These are phyloP conservation scores for Rotaria sp. DNA, from an alignment of 2,888 invertebrate species.

Conservation along the genomic window DNA sequence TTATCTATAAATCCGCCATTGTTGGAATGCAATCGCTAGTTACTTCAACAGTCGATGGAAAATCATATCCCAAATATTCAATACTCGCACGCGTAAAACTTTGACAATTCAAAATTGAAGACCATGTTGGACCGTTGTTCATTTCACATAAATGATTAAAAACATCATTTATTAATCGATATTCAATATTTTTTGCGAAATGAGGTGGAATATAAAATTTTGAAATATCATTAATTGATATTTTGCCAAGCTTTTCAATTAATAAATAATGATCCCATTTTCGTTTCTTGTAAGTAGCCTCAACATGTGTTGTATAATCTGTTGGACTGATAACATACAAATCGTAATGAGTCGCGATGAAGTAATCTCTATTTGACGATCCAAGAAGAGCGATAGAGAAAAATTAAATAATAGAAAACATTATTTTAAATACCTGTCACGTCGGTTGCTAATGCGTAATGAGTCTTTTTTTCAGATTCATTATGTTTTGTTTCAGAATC, in stretches of 20 bases:
- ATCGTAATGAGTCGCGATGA: neutral
- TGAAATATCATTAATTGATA: neutral
- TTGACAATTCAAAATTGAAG: neutral
- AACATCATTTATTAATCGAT: neutral
- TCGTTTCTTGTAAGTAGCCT: neutral
- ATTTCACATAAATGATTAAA: neutral
- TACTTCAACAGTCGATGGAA: neutral
- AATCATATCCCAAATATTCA: neutral
- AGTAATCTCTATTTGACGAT: neutral
- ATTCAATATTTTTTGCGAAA: neutral
- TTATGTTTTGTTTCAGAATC: neutral
- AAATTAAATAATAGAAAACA: neutral
- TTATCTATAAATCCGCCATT: neutral
- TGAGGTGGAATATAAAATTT: neutral
- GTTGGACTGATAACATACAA: neutral
- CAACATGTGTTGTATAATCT: neutral
- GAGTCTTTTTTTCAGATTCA: neutral
- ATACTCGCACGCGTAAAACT: neutral
- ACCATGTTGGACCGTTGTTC: neutral
- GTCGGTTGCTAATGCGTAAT: neutral
- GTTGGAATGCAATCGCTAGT: neutral
- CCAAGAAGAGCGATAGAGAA: neutral
- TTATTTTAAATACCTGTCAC: neutral
- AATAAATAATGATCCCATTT: neutral
- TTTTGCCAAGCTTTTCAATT: neutral